Conservation (phyloP, 2,113 vertebrate species). For the Epinephelus fuscoguttatus region DNA sequence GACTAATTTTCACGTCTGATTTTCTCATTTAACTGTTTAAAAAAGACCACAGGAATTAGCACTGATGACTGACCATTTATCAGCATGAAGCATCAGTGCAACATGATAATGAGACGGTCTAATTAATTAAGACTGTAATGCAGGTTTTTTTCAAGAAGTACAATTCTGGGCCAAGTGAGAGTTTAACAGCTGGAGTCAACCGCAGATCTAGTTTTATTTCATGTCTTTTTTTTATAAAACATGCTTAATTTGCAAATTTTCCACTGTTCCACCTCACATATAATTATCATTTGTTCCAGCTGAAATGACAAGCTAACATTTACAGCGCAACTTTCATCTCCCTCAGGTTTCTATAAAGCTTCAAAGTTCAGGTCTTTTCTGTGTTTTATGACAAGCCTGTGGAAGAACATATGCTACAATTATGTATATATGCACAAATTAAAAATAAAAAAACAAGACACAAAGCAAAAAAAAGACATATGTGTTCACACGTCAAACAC, state of each 20-base stretch:
- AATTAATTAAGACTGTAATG: constrained; percentile 61
- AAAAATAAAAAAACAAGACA: constrained; percentile 12
- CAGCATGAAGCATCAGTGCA: constrained; percentile 39
- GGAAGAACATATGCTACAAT: constrained; percentile 4
- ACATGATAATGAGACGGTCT: constrained; percentile 42
- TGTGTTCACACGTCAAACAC: constrained; percentile 26
- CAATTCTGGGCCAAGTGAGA: constrained; percentile 33
- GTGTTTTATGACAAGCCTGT: constrained; percentile 3
- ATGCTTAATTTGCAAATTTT: constrained; percentile 13
- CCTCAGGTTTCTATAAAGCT: constrained; percentile 14
- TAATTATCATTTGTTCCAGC: constrained; percentile 23
- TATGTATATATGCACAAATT: not conserved
- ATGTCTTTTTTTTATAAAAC: constrained; percentile 7
- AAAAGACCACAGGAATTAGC: constrained; percentile 42
- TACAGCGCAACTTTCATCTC: constrained; percentile 5
- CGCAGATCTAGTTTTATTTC: constrained; percentile 1
- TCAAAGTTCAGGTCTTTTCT: not conserved
- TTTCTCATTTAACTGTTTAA: constrained; percentile 52
- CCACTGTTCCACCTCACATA: not conserved
- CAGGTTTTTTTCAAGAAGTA: constrained; percentile 20
- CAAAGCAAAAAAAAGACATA: constrained; percentile 32
- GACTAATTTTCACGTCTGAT: constrained; percentile 38
- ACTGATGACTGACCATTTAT: constrained; percentile 57
- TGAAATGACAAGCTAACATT: not conserved
- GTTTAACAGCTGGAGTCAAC: constrained; percentile 10